Percentiles rank a stretch among this genome's conserved stretches.
Conservation (phyloP, 2,113 vertebrate species). For the Caranx melampygus region DNA sequence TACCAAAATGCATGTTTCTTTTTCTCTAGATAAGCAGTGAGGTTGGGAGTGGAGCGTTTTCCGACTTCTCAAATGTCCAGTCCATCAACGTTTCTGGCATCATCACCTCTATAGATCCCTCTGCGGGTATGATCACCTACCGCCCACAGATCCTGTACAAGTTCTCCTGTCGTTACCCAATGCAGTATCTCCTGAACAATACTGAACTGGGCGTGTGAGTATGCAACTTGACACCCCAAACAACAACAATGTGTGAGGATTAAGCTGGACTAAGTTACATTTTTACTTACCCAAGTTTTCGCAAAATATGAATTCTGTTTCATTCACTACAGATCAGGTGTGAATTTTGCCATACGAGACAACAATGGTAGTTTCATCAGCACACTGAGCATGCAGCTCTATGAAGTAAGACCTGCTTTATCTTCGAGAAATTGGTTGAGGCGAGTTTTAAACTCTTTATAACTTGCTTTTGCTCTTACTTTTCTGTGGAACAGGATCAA, state of each 20-base stretch:
- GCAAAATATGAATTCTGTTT: background rate
- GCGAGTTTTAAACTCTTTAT: background rate
- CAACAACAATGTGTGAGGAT: background rate
- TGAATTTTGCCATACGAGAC: conserved; percentile 77
- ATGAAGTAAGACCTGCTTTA: conserved; percentile 61
- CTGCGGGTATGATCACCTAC: conserved; percentile 79
- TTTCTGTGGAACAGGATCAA: conserved; percentile 54
- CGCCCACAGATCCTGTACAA: conserved; percentile 75
- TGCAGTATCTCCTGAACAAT: conserved; percentile 86
- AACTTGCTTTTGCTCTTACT: background rate
- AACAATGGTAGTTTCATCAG: conserved; percentile 84
- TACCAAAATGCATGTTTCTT: background rate
- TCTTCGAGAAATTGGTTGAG: background rate
- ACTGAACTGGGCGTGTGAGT: conserved; percentile 83
- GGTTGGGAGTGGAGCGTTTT: conserved; percentile 73
- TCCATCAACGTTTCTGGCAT: conserved; percentile 80
- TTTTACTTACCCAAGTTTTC: background rate
- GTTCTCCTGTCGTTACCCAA: conserved; percentile 83
- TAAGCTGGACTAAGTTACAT: background rate
- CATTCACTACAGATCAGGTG: conserved; percentile 75
- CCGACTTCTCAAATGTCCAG: conserved; percentile 79
- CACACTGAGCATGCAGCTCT: conserved; percentile 78
- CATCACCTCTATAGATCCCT: conserved; percentile 73
- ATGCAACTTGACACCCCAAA: background rate
- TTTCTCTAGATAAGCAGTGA: conserved; percentile 64